phyloP scores from a whole-genome alignment of 2,888 invertebrate species.

The Parnassius mnemosyne region DNA sequence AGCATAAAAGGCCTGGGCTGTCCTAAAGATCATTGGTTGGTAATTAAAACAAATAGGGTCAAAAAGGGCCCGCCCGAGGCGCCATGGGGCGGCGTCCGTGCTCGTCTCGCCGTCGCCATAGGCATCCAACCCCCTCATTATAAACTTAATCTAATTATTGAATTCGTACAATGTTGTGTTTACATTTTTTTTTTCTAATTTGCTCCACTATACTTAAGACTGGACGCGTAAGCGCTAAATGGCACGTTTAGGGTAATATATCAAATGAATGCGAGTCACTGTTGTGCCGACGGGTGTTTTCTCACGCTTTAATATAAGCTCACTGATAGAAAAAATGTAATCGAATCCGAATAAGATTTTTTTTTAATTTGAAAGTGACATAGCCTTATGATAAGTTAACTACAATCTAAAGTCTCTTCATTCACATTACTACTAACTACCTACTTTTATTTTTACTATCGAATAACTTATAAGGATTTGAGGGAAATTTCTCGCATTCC shows the following conservation, averaged over 20 bases:
- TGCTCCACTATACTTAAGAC: conserved; percentile 76
- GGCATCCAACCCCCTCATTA: conserved; percentile 70
- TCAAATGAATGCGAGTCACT: conserved; percentile 72
- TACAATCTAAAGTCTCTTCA: too few species aligned
- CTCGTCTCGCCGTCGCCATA: conserved; percentile 72
- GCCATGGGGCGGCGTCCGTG: conserved; percentile 67
- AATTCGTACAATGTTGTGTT: conserved; percentile 80
- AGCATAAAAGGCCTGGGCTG: conserved; percentile 66
- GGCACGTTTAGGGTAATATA: conserved; percentile 79
- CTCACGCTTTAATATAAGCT: conserved; percentile 56
- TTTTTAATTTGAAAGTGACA: not conserved
- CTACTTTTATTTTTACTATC: too few species aligned
- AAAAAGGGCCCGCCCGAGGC: conserved; percentile 72
- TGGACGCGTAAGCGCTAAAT: conserved; percentile 78
- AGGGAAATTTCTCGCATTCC: too few species aligned
- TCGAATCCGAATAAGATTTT: not conserved
- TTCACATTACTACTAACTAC: too few species aligned
- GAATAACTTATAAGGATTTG: too few species aligned
- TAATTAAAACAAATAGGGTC: conserved; percentile 81
- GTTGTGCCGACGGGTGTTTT: conserved; percentile 57
- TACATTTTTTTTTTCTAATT: conserved; percentile 79
- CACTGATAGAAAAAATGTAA: conserved; percentile 7
- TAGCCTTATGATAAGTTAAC: not conserved
- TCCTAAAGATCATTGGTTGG: conserved; percentile 72
- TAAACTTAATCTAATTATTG: conserved; percentile 80